phyloP scores from a whole-genome alignment of 2,888 invertebrate genomes.

The Eupithecia inturbata region DNA sequence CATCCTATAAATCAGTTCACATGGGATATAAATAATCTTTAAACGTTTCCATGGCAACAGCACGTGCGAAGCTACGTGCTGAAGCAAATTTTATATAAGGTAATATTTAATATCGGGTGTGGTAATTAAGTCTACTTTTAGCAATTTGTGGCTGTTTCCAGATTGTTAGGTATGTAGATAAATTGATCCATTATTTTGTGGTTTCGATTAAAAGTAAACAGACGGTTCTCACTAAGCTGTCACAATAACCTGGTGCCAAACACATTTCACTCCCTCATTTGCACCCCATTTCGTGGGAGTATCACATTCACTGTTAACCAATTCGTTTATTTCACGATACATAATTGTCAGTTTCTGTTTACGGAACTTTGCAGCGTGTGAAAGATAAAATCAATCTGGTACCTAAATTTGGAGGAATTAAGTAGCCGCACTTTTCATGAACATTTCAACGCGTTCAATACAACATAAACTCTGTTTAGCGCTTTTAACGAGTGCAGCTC shows the following conservation, averaged over 20 bases:
- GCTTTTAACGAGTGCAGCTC: no score
- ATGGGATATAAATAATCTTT: no score
- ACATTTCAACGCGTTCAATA: no score
- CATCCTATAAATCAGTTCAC: no score
- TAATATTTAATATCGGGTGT: no score
- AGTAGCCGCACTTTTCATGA: no score
- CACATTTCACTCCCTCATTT: constrained; percentile 68
- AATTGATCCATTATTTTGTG: background rate
- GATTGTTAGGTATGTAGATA: background rate
- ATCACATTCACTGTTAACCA: constrained; percentile 22
- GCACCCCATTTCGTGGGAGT: constrained; percentile 42
- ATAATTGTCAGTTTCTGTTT: constrained; percentile 14
- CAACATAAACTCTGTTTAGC: no score
- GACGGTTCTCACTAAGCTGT: constrained; percentile 16
- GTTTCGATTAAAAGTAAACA: background rate
- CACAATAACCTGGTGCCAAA: constrained; percentile 52
- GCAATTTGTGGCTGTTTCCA: background rate
- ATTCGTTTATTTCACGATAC: constrained; percentile 29
- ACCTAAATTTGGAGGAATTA: background rate
- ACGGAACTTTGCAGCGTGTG: background rate
- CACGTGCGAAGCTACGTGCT: no score
- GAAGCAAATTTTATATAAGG: no score
- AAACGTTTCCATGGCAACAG: no score
- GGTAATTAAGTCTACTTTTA: background rate
- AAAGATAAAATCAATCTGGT: background rate